Conservation (phyloP, 2,113 vertebrate genomes). For the Erinaceus europaeus region DNA sequence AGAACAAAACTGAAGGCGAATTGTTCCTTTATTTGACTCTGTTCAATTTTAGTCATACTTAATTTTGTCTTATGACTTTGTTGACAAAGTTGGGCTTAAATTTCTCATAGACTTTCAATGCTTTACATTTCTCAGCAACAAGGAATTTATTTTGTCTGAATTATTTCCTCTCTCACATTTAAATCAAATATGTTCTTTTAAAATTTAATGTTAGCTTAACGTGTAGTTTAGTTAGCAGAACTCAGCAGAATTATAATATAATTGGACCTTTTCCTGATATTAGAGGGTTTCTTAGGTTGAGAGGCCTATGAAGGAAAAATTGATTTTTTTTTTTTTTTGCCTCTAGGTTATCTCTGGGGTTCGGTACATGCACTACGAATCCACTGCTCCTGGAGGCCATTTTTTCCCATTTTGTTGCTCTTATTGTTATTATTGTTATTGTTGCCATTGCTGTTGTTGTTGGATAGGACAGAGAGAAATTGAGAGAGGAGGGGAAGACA, state of each 20-base stretch:
- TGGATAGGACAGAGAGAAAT: no score
- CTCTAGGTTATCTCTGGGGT: no score
- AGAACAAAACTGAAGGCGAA: neutral
- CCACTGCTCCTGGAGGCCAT: no score
- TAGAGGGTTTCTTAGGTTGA: slow-evolving; percentile 31
- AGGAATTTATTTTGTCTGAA: neutral
- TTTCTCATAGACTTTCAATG: slow-evolving; percentile 13
- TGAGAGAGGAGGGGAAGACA: no score
- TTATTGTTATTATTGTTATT: no score
- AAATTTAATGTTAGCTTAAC: slow-evolving; percentile 39
- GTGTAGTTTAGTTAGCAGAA: slow-evolving; percentile 32
- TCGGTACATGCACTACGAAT: no score
- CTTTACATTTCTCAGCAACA: slow-evolving; percentile 1
- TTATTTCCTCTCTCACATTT: slow-evolving; percentile 25
- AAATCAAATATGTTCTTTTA: slow-evolving; percentile 35
- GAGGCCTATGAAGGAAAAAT: neutral
- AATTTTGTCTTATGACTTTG: neutral
- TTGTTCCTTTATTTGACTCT: neutral
- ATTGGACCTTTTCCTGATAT: slow-evolving; percentile 1
- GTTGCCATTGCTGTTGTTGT: no score
- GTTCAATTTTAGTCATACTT: neutral
- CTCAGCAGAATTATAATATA: neutral
- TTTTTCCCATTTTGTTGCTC: no score
- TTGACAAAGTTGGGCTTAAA: neutral
- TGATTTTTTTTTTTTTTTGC: no score